Evolutionary conservation across 2,888 invertebrate genomes (phyloP).

Genomic region (Hirtodrosophila duncani): DNA sequence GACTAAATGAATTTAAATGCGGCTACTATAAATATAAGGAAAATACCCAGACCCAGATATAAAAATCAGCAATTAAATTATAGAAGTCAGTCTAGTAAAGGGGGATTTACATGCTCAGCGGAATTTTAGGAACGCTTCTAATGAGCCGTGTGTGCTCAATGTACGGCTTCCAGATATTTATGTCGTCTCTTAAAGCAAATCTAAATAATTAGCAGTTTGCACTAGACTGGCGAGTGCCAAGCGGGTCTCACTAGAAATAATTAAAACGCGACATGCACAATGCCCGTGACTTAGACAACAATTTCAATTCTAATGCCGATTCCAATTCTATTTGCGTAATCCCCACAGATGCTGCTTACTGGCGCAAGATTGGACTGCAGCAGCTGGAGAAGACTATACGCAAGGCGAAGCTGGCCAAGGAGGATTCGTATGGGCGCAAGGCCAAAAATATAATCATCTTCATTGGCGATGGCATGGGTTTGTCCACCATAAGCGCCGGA

Average conservation of each 20-base stretch:
- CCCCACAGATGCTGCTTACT: slow-evolving; percentile 69
- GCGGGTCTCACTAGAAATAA: slow-evolving; percentile 39
- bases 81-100: too few species aligned
- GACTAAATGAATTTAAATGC: slow-evolving; percentile 2
- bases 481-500: slow-evolving; percentile 82
- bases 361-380: slow-evolving; percentile 63
- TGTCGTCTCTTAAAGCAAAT: slow-evolving; percentile 30
- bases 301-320: background rate
- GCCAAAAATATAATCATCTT: slow-evolving; percentile 84
- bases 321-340: background rate
- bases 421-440: slow-evolving; percentile 56
- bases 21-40: too few species aligned
- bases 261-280: slow-evolving; percentile 25
- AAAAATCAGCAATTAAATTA: too few species aligned
- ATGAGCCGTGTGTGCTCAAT: slow-evolving; percentile 39
- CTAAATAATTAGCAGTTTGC: slow-evolving; percentile 42
- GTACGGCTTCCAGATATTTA: slow-evolving; percentile 29
- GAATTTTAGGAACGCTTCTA: slow-evolving; percentile 16
- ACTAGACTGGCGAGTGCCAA: slow-evolving; percentile 43
- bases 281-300: slow-evolving; percentile 26
- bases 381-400: slow-evolving; percentile 77
- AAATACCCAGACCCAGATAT: too few species aligned
- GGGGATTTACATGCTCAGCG: slow-evolving; percentile 3
- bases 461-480: slow-evolving; percentile 85
- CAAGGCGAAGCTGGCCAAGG: slow-evolving; percentile 77